Evolutionary conservation across 2,888 invertebrate species (phyloP).

Genomic region (Sphaerophoria taeniata): DNA sequence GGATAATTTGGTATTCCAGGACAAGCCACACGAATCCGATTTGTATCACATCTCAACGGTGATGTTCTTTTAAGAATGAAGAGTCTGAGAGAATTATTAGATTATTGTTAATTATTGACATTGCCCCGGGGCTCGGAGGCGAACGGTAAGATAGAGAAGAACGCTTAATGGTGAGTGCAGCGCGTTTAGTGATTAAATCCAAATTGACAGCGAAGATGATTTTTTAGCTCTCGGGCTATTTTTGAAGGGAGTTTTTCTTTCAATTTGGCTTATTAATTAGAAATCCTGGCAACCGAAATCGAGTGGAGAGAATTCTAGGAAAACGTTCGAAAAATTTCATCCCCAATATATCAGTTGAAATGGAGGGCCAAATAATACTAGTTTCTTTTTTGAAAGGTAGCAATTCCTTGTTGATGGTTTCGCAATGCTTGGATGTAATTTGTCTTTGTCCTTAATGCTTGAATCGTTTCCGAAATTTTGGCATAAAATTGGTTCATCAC

Average conservation of each 20-base stretch:
- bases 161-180: conserved; percentile 21
- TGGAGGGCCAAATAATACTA: too few relatives aligned
- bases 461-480: too few relatives aligned
- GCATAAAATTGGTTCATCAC: too few relatives aligned
- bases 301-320: not conserved
- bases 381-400: too few relatives aligned
- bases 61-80: not conserved
- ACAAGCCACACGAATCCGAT: conserved; percentile 35
- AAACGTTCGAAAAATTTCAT: too few relatives aligned
- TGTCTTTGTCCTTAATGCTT: too few relatives aligned
- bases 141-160: too few relatives aligned
- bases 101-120: conserved; percentile 73
- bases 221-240: not conserved
- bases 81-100: conserved; percentile 57
- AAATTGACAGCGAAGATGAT: conserved; percentile 13
- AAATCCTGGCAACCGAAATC: not conserved
- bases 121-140: conserved; percentile 44
- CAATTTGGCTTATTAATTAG: not conserved
- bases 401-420: too few relatives aligned
- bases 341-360: not conserved
- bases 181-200: conserved; percentile 18
- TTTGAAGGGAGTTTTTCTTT: not conserved
- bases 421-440: too few relatives aligned
- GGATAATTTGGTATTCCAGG: conserved; percentile 64
- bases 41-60: conserved; percentile 12